Evolutionary conservation across 2,797 vertebrate species (phyloP), one percentile per base, ranked within the genome.

Genomic region (Lates japonicus): DNA sequence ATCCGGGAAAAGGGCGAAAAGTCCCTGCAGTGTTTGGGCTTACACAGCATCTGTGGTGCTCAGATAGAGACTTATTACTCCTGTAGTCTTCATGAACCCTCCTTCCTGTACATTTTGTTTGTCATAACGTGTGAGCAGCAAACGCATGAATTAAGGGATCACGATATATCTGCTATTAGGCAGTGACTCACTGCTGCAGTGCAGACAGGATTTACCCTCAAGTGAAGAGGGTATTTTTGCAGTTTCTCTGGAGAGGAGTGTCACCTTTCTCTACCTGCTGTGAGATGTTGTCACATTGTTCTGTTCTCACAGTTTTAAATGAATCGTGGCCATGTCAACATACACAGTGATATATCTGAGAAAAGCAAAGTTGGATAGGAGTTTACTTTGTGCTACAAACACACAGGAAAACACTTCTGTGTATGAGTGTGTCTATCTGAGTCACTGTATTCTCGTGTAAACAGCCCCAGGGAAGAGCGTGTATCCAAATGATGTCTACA

Each of bases 151-250:
- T 64, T 1, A n/a, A 6, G 19, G 17, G n/a, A 42, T 59, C 25
- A 33, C 3, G 7, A 35, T 48, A 12, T 13, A 44, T 44, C 12
- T 59, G 62, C 16, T 31, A 11, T 60, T 5, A 60, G 39, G 54
- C 57, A 52, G 51, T 70, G 72, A 65, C 63, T 77, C 66, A 64
- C 29, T 16, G 17, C 37, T 71, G 70, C 59, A 61, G 19, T 33
- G 66, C 16, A 29, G n/a, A 35, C 44, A n/a, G 37, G 44, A 33
- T 51, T 22, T 46, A 46, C 13, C 46, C 55, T 61, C 20, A n/a
- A 44, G 1, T 22, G 25, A 42, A 37, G 5, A 35, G 39, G 3
- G 0, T 49, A 3, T 70, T 73, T 33, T 33, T 57, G 54, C 25
- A 57, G 51, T 41, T 68, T 16, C 51, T 22, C 1, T 54, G 17